Base-by-base conservation (phyloP, 2,888 invertebrate genomes). In the Protodeltote pygarga region DNA sequence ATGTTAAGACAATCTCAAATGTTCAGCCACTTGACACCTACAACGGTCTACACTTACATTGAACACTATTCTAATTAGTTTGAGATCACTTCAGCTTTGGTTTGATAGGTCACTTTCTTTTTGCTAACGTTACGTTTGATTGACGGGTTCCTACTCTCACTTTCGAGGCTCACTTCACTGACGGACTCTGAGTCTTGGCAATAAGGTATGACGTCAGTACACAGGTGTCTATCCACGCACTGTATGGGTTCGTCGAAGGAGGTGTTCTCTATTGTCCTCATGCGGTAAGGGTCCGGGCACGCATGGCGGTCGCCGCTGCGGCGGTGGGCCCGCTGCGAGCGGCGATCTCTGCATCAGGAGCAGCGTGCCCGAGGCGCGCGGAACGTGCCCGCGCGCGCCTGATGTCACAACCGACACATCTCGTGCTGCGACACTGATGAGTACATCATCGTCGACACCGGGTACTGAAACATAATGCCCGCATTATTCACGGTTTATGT, bases 371-470 rank as follows among this genome's bases (percentile, higher is more conserved):
- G 83, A 27, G 83, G 79, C 14, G 81, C 78, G 9, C 87, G 83
- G 59, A 87, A 82, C 2, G 83, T 79, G 11, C 91, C 88, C 65
- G 88, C 86, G 58, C 92, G 87, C 34, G 92, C 92, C 71, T 93
- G 93, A 64, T 93, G 94, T 94, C 94, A 94, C 93, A 94, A 93
- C n/a, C 94, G 93, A 79, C 94, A 94, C 85, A 94, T 92, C 78
- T 94, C 94, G 67, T 94, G 94, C 74, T 94, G 94, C 24, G 93
- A 92, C 51, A 94, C 94, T 25, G 94, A 94, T 9, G 94, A 93
- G 77, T 94, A 94, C 87, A 92, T 92, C 92, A 92, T 92, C 45
- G 92, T 86, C n/a, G 92, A 79, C 40, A 92, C 89, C 15, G 92
- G 92, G 61, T 93, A 93, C 92, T 93, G 92, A 8, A 83, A 83